These are phyloP conservation scores for Pegoplata infirma DNA, from an alignment of 2,888 invertebrate genomes.

Conservation along the genomic window DNA sequence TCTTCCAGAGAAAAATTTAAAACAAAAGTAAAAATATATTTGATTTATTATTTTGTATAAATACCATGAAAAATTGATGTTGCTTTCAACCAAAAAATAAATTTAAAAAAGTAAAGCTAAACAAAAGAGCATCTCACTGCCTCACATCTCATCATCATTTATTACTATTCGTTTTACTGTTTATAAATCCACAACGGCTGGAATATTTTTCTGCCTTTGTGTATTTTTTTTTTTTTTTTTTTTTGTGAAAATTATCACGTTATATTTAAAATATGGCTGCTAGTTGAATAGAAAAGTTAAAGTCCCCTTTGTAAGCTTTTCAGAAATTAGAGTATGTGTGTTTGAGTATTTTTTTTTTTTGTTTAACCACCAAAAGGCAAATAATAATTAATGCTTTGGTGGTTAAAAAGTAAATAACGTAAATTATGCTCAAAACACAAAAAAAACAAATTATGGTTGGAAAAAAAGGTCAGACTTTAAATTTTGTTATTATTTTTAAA, in stretches of 20 bases:
- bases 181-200: no score
- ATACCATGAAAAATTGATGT: constrained; percentile 50
- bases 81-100: constrained; percentile 7
- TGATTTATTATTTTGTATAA: constrained; percentile 49
- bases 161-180: no score
- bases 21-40: constrained; percentile 7
- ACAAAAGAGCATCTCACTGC: neutral
- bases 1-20: neutral
- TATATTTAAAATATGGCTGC: constrained; percentile 1
- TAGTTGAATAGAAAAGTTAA: neutral
- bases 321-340: neutral
- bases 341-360: constrained; percentile 15
- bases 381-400: constrained; percentile 57
- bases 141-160: no score
- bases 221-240: no score
- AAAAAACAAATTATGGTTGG: neutral
- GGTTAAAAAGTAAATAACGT: constrained; percentile 42
- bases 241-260: constrained; percentile 41
- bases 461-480: neutral
- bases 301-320: neutral
- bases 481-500: neutral
- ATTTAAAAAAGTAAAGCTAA: neutral
- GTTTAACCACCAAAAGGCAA: constrained; percentile 43
- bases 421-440: constrained; percentile 13
- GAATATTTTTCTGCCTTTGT: no score